phyloP scores from a whole-genome alignment of 2,113 vertebrate genomes.

The Amblyopsis rosae region DNA sequence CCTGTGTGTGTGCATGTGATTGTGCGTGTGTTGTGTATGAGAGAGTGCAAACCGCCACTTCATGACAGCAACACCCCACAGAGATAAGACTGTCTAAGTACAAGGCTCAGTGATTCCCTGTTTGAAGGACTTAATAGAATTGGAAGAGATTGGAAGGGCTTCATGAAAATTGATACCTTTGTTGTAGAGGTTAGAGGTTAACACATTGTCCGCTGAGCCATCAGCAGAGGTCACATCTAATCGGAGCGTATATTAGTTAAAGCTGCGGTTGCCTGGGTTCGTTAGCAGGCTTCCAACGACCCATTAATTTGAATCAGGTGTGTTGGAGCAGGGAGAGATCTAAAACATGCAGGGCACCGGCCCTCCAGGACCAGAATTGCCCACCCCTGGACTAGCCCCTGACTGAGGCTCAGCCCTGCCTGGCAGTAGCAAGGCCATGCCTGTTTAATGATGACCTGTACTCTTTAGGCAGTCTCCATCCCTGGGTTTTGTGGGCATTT shows the following conservation, averaged over 20 bases:
- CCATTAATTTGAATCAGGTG: too few relatives aligned
- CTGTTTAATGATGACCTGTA: constrained; percentile 27
- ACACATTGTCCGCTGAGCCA: constrained; percentile 22
- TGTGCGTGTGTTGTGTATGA: constrained; percentile 10
- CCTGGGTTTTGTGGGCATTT: constrained; percentile 26
- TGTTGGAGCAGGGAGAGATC: too few relatives aligned
- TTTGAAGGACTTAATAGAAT: constrained; percentile 51
- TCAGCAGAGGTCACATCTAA: constrained; percentile 44
- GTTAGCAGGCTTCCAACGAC: too few relatives aligned
- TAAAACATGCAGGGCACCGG: too few relatives aligned
- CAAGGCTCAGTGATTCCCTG: constrained; percentile 63
- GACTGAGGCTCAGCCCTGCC: constrained; percentile 10
- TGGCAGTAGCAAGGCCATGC: constrained; percentile 28
- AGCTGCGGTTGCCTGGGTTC: constrained; percentile 6
- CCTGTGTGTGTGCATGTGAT: neutral
- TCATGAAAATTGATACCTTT: constrained; percentile 44
- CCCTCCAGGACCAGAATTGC: too few relatives aligned
- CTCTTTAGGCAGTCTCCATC: neutral
- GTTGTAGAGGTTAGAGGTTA: constrained; percentile 23
- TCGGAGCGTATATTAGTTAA: constrained; percentile 19
- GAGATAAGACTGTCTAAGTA: constrained; percentile 64
- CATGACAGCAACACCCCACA: constrained; percentile 36
- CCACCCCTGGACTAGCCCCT: constrained; percentile 4
- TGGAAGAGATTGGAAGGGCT: constrained; percentile 28
- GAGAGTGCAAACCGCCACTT: neutral